Conservation (phyloP, 2,113 vertebrate genomes). For the Herpetotheres cachinnans region DNA sequence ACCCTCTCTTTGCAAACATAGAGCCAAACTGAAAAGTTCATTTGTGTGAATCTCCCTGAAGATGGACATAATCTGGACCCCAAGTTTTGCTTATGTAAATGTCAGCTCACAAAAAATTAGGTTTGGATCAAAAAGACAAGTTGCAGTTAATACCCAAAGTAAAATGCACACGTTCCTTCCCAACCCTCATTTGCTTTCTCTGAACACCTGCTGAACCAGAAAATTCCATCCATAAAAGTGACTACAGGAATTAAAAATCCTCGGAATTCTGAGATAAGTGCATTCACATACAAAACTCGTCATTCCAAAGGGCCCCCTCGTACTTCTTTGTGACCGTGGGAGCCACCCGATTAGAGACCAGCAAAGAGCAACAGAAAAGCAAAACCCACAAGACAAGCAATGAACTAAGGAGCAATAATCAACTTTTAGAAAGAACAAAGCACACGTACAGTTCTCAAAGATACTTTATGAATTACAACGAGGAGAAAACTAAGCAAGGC, state of each 20-base stretch:
- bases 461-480: not conserved
- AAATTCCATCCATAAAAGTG: not conserved
- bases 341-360: not conserved
- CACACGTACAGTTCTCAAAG: rapidly evolving
- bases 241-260: not conserved
- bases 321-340: not conserved
- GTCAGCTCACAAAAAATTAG: not conserved
- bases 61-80: not conserved
- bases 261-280: not conserved
- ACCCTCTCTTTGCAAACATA: not conserved
- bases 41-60: not conserved
- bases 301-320: not conserved
- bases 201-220: not conserved
- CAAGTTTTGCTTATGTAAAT: slow-evolving; percentile 3
- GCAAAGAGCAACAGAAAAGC: not conserved
- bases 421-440: not conserved
- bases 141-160: not conserved
- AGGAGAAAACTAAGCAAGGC: not conserved
- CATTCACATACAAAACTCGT: not conserved
- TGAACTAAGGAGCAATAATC: not conserved
- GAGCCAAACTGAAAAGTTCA: not conserved
- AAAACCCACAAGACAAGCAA: not conserved
- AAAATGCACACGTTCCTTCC: not conserved
- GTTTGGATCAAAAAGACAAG: not conserved
- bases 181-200: not conserved